Evolutionary conservation across 1,140 invertebrate genomes (phyloP).

Genomic region (Heliconius melpomene): DNA sequence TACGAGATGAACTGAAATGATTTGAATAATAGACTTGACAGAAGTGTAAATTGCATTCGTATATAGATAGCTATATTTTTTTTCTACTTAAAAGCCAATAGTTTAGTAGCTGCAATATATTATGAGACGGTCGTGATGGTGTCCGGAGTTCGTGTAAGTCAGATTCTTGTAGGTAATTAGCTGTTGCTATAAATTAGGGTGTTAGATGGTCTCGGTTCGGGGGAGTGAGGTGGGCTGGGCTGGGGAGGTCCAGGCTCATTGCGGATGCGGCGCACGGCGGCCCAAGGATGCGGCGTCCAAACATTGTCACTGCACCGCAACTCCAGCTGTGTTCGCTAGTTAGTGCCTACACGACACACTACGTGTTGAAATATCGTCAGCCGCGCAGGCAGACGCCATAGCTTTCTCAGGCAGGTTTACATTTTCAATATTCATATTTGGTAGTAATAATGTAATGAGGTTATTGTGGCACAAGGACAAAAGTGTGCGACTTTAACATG

Average conservation of each 20-base stretch:
- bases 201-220: conserved; percentile 32
- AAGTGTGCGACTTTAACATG: no score
- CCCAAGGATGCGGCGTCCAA: conserved; percentile 63
- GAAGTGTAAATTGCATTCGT: neutral
- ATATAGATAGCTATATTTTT: neutral
- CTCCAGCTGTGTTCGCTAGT: conserved; percentile 70
- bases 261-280: conserved; percentile 62
- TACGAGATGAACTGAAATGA: conserved; percentile 9
- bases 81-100: neutral
- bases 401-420: neutral
- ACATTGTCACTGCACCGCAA: conserved; percentile 72
- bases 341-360: conserved; percentile 64
- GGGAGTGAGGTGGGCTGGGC: neutral
- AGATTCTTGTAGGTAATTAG: conserved; percentile 76
- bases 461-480: no score
- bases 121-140: conserved; percentile 7
- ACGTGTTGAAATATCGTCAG: conserved; percentile 59
- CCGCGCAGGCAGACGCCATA: conserved; percentile 20
- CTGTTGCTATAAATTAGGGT: conserved; percentile 73
- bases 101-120: neutral
- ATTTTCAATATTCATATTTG: neutral
- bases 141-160: conserved; percentile 45
- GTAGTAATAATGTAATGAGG: neutral
- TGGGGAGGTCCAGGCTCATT: conserved; percentile 57
- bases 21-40: conserved; percentile 20